Percentiles rank a stretch among this genome's conserved stretches.
phyloP scores from a whole-genome alignment of 2,888 invertebrate species.

The Campoplex capitator region DNA sequence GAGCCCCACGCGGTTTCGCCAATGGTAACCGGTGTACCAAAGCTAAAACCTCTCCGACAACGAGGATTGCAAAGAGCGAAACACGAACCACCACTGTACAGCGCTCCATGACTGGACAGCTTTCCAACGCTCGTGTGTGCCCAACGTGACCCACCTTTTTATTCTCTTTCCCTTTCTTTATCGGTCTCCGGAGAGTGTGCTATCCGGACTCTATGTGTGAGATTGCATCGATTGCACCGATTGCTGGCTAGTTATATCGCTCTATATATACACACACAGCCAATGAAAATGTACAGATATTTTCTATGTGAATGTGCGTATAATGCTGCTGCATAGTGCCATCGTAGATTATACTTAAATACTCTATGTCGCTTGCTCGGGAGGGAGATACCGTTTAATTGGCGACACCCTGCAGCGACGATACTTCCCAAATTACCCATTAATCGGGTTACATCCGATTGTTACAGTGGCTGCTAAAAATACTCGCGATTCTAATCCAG shows the following conservation, averaged over 20 bases:
- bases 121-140: conserved; percentile 43
- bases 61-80: conserved; percentile 51
- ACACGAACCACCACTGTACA: conserved; percentile 37
- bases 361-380: neutral
- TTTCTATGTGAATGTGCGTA: conserved; percentile 57
- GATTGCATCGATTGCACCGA: conserved; percentile 69
- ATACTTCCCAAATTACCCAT: conserved; percentile 32
- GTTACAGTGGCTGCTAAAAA: neutral
- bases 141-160: conserved; percentile 61
- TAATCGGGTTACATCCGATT: conserved; percentile 31
- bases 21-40: conserved; percentile 45
- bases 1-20: conserved; percentile 65
- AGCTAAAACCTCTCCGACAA: conserved; percentile 52
- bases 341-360: conserved; percentile 44
- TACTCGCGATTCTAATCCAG: neutral
- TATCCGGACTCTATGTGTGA: conserved; percentile 52
- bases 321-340: conserved; percentile 6
- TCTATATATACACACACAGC: neutral
- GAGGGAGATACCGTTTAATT: conserved; percentile 34
- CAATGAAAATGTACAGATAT: conserved; percentile 57
- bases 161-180: conserved; percentile 67
- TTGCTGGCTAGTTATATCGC: conserved; percentile 31
- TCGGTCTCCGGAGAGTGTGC: conserved; percentile 66
- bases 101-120: conserved; percentile 23
- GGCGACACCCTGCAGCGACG: conserved; percentile 18